A percentile compares a stretch with the other conserved stretches of the same genome.
Conservation (phyloP, 2,113 vertebrate genomes). For the Nanorana parkeri region DNA sequence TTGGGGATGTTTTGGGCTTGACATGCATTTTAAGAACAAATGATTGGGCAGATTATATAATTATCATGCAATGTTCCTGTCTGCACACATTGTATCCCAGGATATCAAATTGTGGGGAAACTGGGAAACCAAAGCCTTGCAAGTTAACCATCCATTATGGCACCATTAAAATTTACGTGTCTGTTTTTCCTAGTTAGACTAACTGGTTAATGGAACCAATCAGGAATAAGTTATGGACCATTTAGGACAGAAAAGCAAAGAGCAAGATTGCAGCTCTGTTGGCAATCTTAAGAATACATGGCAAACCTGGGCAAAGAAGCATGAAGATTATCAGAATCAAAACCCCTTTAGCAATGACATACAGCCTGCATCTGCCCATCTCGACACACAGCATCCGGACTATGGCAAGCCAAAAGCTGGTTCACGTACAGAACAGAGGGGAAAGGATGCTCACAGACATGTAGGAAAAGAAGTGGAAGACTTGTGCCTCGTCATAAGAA, state of each 20-base stretch:
- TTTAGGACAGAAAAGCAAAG: background rate
- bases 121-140: too few relatives aligned
- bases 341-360: slow-evolving; percentile 81
- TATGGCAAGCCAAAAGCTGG: slow-evolving; percentile 85
- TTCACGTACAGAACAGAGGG: slow-evolving; percentile 82
- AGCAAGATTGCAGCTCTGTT: slow-evolving; percentile 64
- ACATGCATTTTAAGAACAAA: too few relatives aligned
- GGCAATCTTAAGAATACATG: slow-evolving; percentile 80
- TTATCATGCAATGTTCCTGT: too few relatives aligned
- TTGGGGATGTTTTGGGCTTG: too few relatives aligned
- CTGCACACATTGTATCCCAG: too few relatives aligned
- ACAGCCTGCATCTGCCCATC: background rate
- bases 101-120: too few relatives aligned
- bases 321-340: slow-evolving; percentile 79
- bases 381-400: slow-evolving; percentile 66
- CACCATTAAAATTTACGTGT: background rate
- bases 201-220: background rate
- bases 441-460: slow-evolving; percentile 80
- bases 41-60: too few relatives aligned
- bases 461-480: slow-evolving; percentile 81
- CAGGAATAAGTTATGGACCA: background rate
- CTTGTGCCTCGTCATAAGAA: slow-evolving; percentile 79
- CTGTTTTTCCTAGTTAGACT: background rate
- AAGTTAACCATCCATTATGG: too few relatives aligned
- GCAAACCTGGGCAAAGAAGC: slow-evolving; percentile 85